Conservation (phyloP, 2,113 vertebrate species). For the Callithrix jacchus region DNA sequence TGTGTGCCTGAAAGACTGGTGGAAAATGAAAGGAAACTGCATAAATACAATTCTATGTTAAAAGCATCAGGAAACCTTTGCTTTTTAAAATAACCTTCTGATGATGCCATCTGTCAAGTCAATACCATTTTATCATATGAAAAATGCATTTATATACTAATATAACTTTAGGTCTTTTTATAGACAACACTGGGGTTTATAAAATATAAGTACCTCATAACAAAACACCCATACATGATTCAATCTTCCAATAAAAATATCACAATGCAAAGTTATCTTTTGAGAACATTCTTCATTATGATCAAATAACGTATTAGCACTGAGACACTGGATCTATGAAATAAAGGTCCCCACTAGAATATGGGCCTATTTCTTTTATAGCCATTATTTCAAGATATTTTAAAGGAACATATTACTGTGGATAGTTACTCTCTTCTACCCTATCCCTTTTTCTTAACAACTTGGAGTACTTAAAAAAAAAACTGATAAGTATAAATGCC, state of each 20-base stretch:
- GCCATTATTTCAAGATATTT: background rate
- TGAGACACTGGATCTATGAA: background rate
- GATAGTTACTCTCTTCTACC: background rate
- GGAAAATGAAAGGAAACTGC: background rate
- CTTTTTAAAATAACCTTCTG: conserved; percentile 37
- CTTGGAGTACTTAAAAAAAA: background rate
- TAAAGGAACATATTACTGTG: background rate
- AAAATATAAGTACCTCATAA: background rate
- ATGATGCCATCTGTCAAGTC: conserved; percentile 25
- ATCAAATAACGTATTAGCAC: background rate
- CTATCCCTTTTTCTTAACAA: background rate
- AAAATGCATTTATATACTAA: background rate
- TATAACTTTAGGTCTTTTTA: background rate
- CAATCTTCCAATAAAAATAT: background rate
- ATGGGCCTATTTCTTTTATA: background rate
- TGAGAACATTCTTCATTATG: background rate
- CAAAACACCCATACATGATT: background rate
- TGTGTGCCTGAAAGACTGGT: background rate
- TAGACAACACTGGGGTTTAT: background rate
- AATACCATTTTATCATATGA: background rate
- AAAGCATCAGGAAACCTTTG: background rate
- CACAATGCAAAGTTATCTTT: background rate
- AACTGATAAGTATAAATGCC: background rate
- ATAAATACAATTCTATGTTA: background rate
- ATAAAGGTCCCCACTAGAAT: background rate